Evolutionary conservation across 2,797 vertebrate species (phyloP).

Genomic region (Allobates femoralis): DNA sequence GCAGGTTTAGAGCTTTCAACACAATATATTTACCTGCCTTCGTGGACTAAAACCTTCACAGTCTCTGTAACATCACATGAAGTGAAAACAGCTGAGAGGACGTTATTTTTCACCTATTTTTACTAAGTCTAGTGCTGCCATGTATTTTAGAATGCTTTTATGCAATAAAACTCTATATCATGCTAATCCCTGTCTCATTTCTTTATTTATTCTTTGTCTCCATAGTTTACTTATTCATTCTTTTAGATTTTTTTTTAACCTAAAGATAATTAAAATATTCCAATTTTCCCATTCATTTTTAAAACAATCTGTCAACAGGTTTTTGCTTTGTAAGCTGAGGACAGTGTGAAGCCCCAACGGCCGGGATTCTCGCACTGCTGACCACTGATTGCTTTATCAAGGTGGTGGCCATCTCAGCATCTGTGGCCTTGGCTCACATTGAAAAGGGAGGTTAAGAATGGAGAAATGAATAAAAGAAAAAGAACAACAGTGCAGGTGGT

Average conservation of each 20-base stretch:
- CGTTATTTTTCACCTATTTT: slow-evolving; percentile 56
- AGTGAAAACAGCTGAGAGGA: slow-evolving; percentile 47
- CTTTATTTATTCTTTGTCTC: neutral
- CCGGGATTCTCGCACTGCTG: no score
- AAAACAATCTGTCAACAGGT: no score
- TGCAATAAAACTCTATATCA: slow-evolving; percentile 67
- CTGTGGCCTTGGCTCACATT: no score
- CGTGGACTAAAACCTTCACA: slow-evolving; percentile 60
- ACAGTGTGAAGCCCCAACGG: no score
- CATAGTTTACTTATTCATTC: neutral
- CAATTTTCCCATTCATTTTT: no score
- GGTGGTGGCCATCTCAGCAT: no score
- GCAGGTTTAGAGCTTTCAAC: slow-evolving; percentile 54
- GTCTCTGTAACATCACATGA: slow-evolving; percentile 31
- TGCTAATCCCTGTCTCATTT: slow-evolving; percentile 63
- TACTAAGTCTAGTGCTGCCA: slow-evolving; percentile 67
- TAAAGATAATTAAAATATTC: no score
- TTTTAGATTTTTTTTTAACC: neutral
- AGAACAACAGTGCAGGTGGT: no score
- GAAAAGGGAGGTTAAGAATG: no score
- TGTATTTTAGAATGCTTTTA: slow-evolving; percentile 69
- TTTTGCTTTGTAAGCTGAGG: no score
- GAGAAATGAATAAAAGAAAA: no score
- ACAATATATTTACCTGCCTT: slow-evolving; percentile 61
- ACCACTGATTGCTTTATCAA: no score